Evolutionary conservation across 23 tunicate species (phyloP), one percentile per base, ranked within the genome.

Genomic region (Phallusia fumigata): DNA sequence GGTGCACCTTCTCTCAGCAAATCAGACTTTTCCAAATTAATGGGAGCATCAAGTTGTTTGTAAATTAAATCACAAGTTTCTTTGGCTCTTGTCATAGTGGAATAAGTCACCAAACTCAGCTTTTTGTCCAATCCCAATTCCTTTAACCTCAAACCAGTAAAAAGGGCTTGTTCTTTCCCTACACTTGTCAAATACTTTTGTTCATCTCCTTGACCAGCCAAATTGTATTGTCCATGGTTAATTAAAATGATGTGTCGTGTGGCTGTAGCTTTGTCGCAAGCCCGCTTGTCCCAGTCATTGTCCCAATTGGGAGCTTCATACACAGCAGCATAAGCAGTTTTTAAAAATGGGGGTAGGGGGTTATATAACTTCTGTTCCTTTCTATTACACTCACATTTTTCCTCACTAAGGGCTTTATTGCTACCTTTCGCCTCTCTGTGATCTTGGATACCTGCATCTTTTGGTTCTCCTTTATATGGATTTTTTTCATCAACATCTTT

Each of bases 1-100:
- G 94, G 94, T 53, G 98, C 89, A 8, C 98, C 98, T 86, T 94
- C 98, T 52, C 98, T 35, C n/a, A 94, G 64, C 73, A 89, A 75
- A 80, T 89, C 97, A 52, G 85, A 53, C 44, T 52, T 81, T 80
- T 53, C 53, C 26, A 86, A 8, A 16, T 64, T 22, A 22, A 87
- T 83, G 0, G 65, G 28, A 65, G 53, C 69, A 31, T 76, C 86
- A 31, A 65, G 45, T 10, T 94, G 84, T 73, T 89, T 79, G 64
- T 73, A 84, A 32, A 87, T 87, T n/a, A 94, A 36, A 26, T 79
- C 84, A 75, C 86, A 86, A 19, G 98, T 94, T 72, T 94, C 90
- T 64, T 75, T 49, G 10, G 98, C 98, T 79, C 98, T 72, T 24
- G 83, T 83, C 98, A 94, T 94, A 0, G 94, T 81, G 32, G 94